These are phyloP conservation scores for Lasioglossum oenotherae DNA, from an alignment of 2,888 invertebrate species.

Conservation along the genomic window DNA sequence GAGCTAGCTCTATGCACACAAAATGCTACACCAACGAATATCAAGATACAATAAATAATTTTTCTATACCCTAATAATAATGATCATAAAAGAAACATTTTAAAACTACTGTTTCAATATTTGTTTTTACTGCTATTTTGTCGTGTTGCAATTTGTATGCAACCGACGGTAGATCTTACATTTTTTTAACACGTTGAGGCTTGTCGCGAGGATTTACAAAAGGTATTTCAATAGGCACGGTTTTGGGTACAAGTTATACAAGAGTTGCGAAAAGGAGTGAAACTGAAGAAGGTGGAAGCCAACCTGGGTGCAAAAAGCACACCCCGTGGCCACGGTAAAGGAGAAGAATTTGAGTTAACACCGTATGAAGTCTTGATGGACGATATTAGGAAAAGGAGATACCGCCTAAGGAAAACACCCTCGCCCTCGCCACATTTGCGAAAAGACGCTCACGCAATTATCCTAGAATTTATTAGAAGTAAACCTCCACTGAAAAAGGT, in stretches of 20 bases:
- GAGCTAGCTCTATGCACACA: neutral
- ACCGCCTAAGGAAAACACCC: slow-evolving; percentile 94
- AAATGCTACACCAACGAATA: neutral
- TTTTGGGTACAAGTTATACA: slow-evolving; percentile 98
- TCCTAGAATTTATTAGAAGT: slow-evolving; percentile 98
- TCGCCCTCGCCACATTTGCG: slow-evolving; percentile 89
- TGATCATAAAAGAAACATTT: neutral
- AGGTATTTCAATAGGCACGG: slow-evolving; percentile 88
- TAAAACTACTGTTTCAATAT: neutral
- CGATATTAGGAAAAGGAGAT: slow-evolving; percentile 95
- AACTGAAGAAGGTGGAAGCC: slow-evolving; percentile 91
- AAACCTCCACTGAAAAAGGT: slow-evolving; percentile 97
- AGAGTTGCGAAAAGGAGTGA: slow-evolving; percentile 95
- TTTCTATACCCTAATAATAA: neutral
- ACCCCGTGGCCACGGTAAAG: slow-evolving; percentile 85
- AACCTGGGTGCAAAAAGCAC: slow-evolving; percentile 71
- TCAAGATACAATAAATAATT: neutral
- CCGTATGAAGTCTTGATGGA: slow-evolving; percentile 99
- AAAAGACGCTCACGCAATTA: slow-evolving; percentile 97
- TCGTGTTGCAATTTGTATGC: neutral
- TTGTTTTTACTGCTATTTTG: neutral
- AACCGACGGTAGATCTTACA: neutral
- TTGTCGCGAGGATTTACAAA: slow-evolving; percentile 2
- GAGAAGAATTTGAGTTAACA: slow-evolving; percentile 96
- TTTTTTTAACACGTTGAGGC: neutral